Percentiles rank a stretch among this genome's conserved stretches.
phyloP scores from a whole-genome alignment of 2,113 vertebrate species.

The Elaphurus davidianus region DNA sequence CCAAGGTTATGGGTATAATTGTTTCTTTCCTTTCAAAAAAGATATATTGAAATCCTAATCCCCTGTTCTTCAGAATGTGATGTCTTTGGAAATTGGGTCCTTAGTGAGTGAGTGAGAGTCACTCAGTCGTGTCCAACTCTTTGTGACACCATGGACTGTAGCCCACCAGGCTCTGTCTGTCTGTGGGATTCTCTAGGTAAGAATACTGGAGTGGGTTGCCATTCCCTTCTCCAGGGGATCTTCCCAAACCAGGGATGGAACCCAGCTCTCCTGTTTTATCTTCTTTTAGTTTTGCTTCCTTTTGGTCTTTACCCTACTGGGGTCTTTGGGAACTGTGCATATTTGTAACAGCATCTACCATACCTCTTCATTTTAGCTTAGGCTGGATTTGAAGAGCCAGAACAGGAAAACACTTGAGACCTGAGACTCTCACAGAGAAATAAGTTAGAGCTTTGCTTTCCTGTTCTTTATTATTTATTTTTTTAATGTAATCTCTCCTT shows the following conservation, averaged over 20 bases:
- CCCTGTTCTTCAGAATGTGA: not conserved
- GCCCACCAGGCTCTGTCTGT: not conserved
- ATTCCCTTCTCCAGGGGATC: not conserved
- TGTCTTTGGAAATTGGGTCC: not conserved
- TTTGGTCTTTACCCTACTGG: not conserved
- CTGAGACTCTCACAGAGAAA: not conserved
- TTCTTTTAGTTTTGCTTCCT: not conserved
- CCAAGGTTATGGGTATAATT: not conserved
- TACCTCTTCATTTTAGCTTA: not conserved
- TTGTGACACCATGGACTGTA: not conserved
- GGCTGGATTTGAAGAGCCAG: not conserved
- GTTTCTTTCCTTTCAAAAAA: not conserved
- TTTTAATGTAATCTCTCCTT: not conserved
- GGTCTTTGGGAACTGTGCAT: not conserved
- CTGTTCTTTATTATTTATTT: not conserved
- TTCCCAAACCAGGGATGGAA: not conserved
- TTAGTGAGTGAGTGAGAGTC: not conserved
- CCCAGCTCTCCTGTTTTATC: not conserved
- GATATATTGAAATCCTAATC: not conserved
- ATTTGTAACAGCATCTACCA: not conserved
- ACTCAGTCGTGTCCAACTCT: not conserved
- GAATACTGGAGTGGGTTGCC: not conserved
- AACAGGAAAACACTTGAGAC: not conserved
- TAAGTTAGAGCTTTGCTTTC: not conserved
- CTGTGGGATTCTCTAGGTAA: not conserved